Evolutionary conservation across 2,797 vertebrate genomes (phyloP), one percentile per base, ranked within the genome.

Genomic region (Spea hammondii): DNA sequence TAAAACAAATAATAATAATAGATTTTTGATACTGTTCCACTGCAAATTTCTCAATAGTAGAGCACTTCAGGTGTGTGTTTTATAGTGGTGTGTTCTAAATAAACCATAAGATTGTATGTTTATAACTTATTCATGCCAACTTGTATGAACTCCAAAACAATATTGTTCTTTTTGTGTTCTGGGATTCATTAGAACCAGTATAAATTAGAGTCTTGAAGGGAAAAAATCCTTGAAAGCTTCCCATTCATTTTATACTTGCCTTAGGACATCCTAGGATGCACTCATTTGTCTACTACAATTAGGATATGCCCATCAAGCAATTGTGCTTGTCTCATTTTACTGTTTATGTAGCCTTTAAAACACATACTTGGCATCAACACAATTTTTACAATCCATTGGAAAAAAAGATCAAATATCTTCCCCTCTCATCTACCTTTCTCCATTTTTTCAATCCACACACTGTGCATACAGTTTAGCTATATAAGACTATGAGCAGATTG

Each of bases 81-180:
- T n/a, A 13, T 67, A 67, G 46, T 48, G 48, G 45, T 51, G 48
- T 8, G 48, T 69, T 69, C 48, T 75, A 75, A 70, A 59, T 54
- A 79, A 51, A 70, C 13, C 72, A 70, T n/a, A 70, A 44, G 57
- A 59, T 67, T 71, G 48, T 70, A 49, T 17, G 44, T 67, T 65
- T 79, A 79, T 79, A 73, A 66, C 64, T 79, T 79, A 79, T 73
- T 78, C 50, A 78, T 78, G 32, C 44, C 8, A 48, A 49, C 59
- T 67, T 62, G 77, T 67, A 45, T 72, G 47, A 50, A 65, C 8
- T 45, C 57, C 62, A 70, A 76, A 77, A 13, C 75, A 77, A 64
- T 67, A 75, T 72, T 71, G 55, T 70, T 66, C 17, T 74, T 69
- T 55, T 64, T 74, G 53, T 70, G 44, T 74, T 32, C 49, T 70